Evolutionary conservation across 2,113 vertebrate species (phyloP), one percentile per base, ranked within the genome.

Genomic region (Ranitomeya variabilis): DNA sequence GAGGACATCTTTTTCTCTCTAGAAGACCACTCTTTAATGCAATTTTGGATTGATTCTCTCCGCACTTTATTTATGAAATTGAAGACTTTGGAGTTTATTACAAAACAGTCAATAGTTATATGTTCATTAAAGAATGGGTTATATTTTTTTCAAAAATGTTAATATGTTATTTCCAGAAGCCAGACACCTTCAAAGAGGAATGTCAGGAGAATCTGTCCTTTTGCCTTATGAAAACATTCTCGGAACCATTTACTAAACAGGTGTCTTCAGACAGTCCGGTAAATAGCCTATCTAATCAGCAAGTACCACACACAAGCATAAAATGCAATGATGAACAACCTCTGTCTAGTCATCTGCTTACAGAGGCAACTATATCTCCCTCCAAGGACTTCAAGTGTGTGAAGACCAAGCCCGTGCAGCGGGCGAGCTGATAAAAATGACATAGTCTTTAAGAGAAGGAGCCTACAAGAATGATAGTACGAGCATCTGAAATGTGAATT

Each of bases 341-440:
- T 90, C 37, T 83, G 87, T 64, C 52, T 59, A 52, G 9, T 87
- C 21, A 85, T 57, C 23, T 89, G 66, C 87, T 90, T 89, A 80
- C 57, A 76, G 78, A 81, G 67, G 89, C 0, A 62, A 83, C 13
- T 78, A 89, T 90, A 89, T 10, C 51, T 74, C 90, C 90, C 87
- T 87, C 87, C 16, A 88, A 77, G 89, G 57, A 89, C 64, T 15
- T 78, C 74, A 51, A 79, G 8, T 12, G 51, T 73, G 11, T 52
- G 79, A 66, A 91, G 14, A 55, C 87, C 82, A 37, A 82, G 86
- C 64, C 77, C 60, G 88, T 64, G n/a, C 64, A 51, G 83, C 60
- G 19, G 52, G 45, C 71, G 11, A 89, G 8, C 23, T 13, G 13
- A 12, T 78, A 15, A 26, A 90, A 80, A 89, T 88, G 90, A 54